phyloP scores from a whole-genome alignment of 2,113 vertebrate genomes.

The Talpa occidentalis region DNA sequence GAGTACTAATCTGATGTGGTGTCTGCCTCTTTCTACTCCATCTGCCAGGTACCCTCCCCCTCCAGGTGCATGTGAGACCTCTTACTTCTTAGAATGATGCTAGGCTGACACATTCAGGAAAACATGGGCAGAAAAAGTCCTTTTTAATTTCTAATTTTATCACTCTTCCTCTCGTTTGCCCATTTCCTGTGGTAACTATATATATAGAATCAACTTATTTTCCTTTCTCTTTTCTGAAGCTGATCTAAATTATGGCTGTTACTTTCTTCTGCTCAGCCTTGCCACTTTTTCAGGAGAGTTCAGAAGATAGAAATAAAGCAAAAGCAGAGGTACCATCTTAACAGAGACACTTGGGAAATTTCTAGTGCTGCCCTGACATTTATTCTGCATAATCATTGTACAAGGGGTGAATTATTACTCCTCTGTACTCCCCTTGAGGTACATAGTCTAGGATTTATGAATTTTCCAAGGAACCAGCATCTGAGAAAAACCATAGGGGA shows the following conservation, averaged over 20 bases:
- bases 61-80: neutral
- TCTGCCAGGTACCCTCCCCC: neutral
- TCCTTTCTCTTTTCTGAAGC: neutral
- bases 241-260: constrained; percentile 15
- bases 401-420: neutral
- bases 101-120: neutral
- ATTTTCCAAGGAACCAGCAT: neutral
- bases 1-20: neutral
- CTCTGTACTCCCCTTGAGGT: neutral
- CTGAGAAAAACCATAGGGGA: neutral
- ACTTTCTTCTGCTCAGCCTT: neutral
- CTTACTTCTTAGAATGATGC: neutral
- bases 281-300: neutral
- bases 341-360: neutral
- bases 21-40: neutral
- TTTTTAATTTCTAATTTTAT: neutral
- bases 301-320: neutral
- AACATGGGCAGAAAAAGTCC: neutral
- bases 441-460: neutral
- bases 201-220: neutral
- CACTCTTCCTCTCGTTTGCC: neutral
- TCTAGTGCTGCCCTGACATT: neutral
- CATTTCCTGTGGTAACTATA: neutral
- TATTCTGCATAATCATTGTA: neutral
- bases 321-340: neutral